Conservation (phyloP, 2,113 vertebrate genomes). For the Etheostoma cragini region DNA sequence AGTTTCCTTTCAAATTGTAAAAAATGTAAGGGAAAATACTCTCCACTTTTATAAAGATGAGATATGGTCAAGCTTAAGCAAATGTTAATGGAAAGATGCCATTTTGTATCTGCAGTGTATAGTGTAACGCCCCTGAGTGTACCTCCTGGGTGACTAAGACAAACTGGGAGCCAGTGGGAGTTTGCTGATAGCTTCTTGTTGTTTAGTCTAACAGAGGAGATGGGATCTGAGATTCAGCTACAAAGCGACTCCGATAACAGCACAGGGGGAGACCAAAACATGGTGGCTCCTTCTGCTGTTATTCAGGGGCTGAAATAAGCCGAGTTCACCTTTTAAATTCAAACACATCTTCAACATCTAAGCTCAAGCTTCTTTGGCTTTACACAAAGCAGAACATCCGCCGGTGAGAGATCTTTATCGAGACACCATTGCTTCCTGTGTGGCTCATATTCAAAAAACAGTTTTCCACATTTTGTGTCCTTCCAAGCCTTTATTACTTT, state of each 20-base stretch:
- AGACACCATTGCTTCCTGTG: slow-evolving; percentile 73
- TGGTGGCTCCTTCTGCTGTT: slow-evolving; percentile 72
- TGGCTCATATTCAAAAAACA: slow-evolving; percentile 65
- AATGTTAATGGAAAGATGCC: slow-evolving; percentile 33
- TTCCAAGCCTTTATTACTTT: background rate
- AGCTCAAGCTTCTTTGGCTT: slow-evolving; percentile 63
- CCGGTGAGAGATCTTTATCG: slow-evolving; percentile 77
- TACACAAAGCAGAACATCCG: slow-evolving; percentile 76
- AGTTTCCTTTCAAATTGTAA: background rate
- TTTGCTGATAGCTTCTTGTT: slow-evolving; percentile 65
- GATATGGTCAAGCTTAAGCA: background rate
- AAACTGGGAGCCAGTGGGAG: slow-evolving; percentile 66
- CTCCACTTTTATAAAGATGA: slow-evolving; percentile 12
- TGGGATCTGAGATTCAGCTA: slow-evolving; percentile 66
- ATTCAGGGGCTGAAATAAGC: slow-evolving; percentile 42
- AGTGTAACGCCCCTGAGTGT: slow-evolving; percentile 36
- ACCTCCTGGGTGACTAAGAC: slow-evolving; percentile 67
- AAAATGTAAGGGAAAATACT: slow-evolving; percentile 22
- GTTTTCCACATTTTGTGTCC: slow-evolving; percentile 23
- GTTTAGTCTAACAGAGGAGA: slow-evolving; percentile 84
- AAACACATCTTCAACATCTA: slow-evolving; percentile 67
- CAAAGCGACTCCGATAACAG: slow-evolving; percentile 75
- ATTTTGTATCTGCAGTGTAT: slow-evolving; percentile 57
- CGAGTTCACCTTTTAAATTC: slow-evolving; percentile 54
- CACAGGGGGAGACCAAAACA: slow-evolving; percentile 72